phyloP scores from a whole-genome alignment of 2,797 vertebrate genomes.

The Loriculus beryllinus region DNA sequence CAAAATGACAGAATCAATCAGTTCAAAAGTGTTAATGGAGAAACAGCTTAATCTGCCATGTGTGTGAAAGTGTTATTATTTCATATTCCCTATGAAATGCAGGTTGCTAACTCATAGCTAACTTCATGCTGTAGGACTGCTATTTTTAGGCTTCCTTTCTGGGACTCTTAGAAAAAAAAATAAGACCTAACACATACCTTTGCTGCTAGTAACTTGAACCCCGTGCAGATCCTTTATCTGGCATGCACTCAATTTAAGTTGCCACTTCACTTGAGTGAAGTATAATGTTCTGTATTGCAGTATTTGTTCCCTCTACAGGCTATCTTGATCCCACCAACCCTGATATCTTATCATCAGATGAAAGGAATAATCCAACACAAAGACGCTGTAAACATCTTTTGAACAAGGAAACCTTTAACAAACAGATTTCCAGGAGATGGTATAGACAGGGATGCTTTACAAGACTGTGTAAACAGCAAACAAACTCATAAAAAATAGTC shows the following conservation, averaged over 20 bases:
- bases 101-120: background rate
- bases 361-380: slow-evolving; percentile 39
- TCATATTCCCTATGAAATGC: background rate
- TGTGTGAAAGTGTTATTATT: background rate
- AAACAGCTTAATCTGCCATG: background rate
- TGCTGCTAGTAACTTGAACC: slow-evolving; percentile 19
- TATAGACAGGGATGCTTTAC: background rate
- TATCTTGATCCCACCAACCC: background rate
- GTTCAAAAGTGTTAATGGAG: background rate
- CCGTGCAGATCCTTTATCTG: background rate
- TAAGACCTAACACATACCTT: background rate
- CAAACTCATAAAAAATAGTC: background rate
- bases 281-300: background rate
- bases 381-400: background rate
- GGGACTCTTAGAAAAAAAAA: background rate
- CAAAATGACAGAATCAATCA: background rate
- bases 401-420: slow-evolving; percentile 17
- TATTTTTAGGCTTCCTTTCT: slow-evolving; percentile 17
- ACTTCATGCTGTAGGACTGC: background rate
- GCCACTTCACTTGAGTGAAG: slow-evolving; percentile 23
- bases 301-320: slow-evolving; percentile 7
- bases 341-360: slow-evolving; percentile 13
- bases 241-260: background rate
- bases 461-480: background rate
- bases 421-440: background rate